phyloP scores from a whole-genome alignment of 1,140 invertebrate genomes.

The Lepidotrigona ventralis region DNA sequence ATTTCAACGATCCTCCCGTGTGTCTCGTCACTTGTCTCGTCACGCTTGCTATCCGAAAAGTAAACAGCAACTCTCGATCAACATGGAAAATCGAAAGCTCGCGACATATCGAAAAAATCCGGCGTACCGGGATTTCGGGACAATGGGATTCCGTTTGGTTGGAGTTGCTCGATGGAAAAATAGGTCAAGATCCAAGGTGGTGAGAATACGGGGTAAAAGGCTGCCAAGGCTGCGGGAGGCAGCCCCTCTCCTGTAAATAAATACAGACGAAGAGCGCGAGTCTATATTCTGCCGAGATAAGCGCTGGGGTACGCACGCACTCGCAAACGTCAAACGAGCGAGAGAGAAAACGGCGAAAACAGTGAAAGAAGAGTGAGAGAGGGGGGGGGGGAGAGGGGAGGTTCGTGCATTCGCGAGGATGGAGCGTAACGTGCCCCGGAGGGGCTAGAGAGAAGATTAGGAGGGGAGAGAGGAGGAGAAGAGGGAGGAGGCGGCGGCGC shows the following conservation, averaged over 20 bases:
- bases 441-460: too few relatives aligned
- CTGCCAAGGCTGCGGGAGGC: constrained; percentile 20
- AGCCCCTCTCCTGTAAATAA: neutral
- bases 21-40: too few relatives aligned
- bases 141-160: too few relatives aligned
- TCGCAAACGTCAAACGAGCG: neutral
- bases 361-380: neutral
- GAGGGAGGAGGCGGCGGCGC: constrained; percentile 66
- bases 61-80: too few relatives aligned
- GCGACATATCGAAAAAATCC: too few relatives aligned
- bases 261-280: neutral
- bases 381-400: constrained; percentile 19
- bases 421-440: constrained; percentile 1
- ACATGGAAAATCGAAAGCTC: too few relatives aligned
- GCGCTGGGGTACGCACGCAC: neutral
- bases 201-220: constrained; percentile 12
- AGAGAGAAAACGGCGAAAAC: constrained; percentile 25
- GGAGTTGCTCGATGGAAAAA: constrained; percentile 29
- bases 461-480: neutral
- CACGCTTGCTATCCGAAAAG: too few relatives aligned
- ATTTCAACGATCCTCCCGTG: neutral
- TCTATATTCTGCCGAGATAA: neutral
- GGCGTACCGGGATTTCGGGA: too few relatives aligned
- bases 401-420: constrained; percentile 1
- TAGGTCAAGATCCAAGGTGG: constrained; percentile 52